Evolutionary conservation across 23 tunicate genomes (phyloP).

Genomic region (Halocynthia aurantium): DNA sequence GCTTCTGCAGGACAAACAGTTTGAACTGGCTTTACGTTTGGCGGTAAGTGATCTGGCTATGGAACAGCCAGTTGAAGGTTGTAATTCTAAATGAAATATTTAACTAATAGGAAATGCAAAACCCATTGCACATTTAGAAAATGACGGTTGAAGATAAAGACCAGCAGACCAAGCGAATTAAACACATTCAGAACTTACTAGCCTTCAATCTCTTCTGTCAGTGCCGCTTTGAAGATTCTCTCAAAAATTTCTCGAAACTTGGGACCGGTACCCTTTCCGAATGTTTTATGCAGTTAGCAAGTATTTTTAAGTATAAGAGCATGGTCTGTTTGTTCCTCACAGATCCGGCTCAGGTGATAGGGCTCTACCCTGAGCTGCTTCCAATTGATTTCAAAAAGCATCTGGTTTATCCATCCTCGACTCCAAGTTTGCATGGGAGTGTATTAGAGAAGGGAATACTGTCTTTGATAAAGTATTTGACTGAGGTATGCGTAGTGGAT

Average conservation of each 20-base stretch:
- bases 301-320: background rate
- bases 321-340: background rate
- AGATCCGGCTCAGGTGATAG: conserved; percentile 91
- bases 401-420: conserved; percentile 44
- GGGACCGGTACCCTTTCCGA: conserved; percentile 34
- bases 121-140: conserved; percentile 18
- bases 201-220: conserved; percentile 83
- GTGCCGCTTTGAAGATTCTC: conserved; percentile 55
- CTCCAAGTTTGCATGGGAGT: conserved; percentile 21
- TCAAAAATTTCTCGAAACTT: conserved; percentile 46
- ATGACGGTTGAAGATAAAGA: conserved; percentile 35
- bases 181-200: conserved; percentile 60
- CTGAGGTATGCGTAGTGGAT: conserved; percentile 28
- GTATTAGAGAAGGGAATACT: conserved; percentile 58
- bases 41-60: conserved; percentile 47
- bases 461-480: conserved; percentile 66
- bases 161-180: conserved; percentile 29
- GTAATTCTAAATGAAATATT: background rate
- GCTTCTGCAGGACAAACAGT: conserved; percentile 48
- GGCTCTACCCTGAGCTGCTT: conserved; percentile 65
- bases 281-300: background rate
- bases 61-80: background rate
- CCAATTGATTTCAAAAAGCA: conserved; percentile 36
- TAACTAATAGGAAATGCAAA: background rate
- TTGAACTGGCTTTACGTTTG: conserved; percentile 80